Evolutionary conservation across 2,888 invertebrate genomes (phyloP), one percentile per base, ranked within the genome.

Genomic region (Cotesia congregata): DNA sequence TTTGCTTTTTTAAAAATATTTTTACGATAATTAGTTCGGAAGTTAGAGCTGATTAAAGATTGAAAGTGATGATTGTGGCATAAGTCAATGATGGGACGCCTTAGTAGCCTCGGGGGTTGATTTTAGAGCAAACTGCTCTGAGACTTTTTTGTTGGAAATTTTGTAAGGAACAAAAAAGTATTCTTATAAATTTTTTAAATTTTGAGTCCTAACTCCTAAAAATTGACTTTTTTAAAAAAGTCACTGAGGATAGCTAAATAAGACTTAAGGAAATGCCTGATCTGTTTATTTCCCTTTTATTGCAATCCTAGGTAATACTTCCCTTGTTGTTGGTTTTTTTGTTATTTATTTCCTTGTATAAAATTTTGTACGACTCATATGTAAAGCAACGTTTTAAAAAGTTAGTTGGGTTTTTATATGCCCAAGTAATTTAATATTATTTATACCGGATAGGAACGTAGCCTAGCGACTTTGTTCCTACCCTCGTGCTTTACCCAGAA

Each of bases 401-500:
- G 7, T 50, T 50, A 7, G 30, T 30, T 50, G 50, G 3, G 30
- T 30, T 50, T 50, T 50, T 50, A 50, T 50, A 50, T 50, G 50
- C 9, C 50, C 7, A 50, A 7, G 12, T 50, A 50, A 50, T 50
- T 50, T 50, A 50, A 50, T 50, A 50, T 50, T 50, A 50, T 50
- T 50, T 50, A 50, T 50, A 50, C 30, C 30, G 30, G 30, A 30
- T 30, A 30, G 30, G 30, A 30, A 30, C 30, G 30, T 30, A 30
- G 30, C 30, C 30, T 30, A 30, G 30, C 30, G 30, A 30, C 30
- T 30, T 30, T 30, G 30, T 30, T 30, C 30, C 80, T 39, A 62
- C 78, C 76, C 75, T 78, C 59, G 40, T 41, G 72, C 41, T 50
- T 50, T 50, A 17, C 50, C 12, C 7, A 50, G 50, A 50, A 50